These are phyloP conservation scores for Siderastrea siderea DNA, from an alignment of 92 coral and sea anemone species.

Conservation along the genomic window DNA sequence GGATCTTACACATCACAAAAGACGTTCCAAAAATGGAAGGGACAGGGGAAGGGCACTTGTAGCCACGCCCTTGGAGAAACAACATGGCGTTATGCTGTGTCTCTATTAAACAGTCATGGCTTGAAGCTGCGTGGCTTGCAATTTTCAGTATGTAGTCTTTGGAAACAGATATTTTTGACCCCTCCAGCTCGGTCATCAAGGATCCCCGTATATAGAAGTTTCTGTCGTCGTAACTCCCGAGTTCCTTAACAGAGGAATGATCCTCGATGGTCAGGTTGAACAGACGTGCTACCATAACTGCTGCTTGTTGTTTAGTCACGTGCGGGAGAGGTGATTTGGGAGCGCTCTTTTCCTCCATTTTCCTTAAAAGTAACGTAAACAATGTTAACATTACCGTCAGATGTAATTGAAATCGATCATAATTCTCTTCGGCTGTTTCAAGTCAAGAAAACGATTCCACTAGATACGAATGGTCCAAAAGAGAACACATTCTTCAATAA, in stretches of 20 bases:
- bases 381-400: no score
- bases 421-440: no score
- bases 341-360: not conserved
- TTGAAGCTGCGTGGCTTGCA: constrained; percentile 20
- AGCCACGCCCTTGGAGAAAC: constrained; percentile 36
- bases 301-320: constrained; percentile 47
- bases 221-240: constrained; percentile 70
- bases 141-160: constrained; percentile 40
- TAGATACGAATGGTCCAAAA: no score
- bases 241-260: constrained; percentile 49
- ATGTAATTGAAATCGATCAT: no score
- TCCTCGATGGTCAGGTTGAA: constrained; percentile 50
- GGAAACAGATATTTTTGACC: not conserved
- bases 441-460: no score
- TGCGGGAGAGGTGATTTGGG: constrained; percentile 39
- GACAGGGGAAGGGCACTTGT: constrained; percentile 35
- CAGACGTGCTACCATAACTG: constrained; percentile 55
- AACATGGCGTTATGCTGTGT: constrained; percentile 23
- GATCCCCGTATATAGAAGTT: constrained; percentile 60
- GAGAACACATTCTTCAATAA: no score
- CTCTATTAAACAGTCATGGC: constrained; percentile 4
- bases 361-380: no score
- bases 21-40: not conserved
- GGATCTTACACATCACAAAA: constrained; percentile 45
- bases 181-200: not conserved